Percentiles rank a stretch among this genome's conserved stretches.
phyloP scores from a whole-genome alignment of 1,140 invertebrate genomes.

The Aphaenogaster ashmeadi region DNA sequence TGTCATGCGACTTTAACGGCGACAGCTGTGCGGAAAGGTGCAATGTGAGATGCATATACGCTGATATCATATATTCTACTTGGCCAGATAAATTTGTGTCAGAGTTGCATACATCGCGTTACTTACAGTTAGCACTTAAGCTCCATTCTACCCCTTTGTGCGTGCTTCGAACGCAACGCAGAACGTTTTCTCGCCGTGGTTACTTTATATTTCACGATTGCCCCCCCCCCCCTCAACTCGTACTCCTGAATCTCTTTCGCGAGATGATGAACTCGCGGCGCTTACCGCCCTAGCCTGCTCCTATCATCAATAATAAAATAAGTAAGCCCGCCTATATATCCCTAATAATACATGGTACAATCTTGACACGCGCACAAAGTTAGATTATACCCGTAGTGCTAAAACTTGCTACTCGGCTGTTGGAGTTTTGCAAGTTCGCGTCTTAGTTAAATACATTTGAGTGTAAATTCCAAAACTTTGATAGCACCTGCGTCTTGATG shows the following conservation, averaged over 20 bases:
- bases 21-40: neutral
- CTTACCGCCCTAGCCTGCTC: conserved; percentile 22
- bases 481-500: conserved; percentile 18
- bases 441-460: conserved; percentile 54
- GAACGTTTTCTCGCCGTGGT: conserved; percentile 29
- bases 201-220: conserved; percentile 70
- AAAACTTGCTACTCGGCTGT: conserved; percentile 56
- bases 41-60: neutral
- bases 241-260: conserved; percentile 51
- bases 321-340: conserved; percentile 50
- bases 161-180: conserved; percentile 5
- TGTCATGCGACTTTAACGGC: conserved; percentile 31
- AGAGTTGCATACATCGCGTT: conserved; percentile 22
- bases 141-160: conserved; percentile 24
- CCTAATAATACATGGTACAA: conserved; percentile 74
- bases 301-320: conserved; percentile 65
- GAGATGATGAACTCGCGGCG: conserved; percentile 70
- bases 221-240: conserved; percentile 17
- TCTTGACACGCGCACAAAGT: conserved; percentile 68
- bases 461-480: conserved; percentile 51
- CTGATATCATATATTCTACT: conserved; percentile 35
- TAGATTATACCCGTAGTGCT: conserved; percentile 70
- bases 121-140: conserved; percentile 38
- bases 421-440: conserved; percentile 46
- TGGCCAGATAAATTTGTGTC: conserved; percentile 54